Percentiles rank a stretch among this genome's conserved stretches.
Evolutionary conservation across 2,113 vertebrate genomes (phyloP).

Genomic region (Upupa epops): DNA sequence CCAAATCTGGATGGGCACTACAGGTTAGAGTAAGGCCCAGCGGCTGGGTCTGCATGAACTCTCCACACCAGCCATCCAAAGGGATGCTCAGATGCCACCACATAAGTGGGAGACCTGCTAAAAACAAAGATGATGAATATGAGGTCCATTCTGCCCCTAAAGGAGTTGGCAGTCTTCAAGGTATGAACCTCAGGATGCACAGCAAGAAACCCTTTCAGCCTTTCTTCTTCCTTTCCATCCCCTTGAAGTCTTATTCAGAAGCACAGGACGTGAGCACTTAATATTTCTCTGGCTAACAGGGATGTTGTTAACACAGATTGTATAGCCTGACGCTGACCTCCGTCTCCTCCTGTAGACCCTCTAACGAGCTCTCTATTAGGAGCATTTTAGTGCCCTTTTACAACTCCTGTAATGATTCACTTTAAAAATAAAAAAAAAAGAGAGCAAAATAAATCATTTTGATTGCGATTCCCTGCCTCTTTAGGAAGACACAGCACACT

Average conservation of each 20-base stretch:
- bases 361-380: not conserved
- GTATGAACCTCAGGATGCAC: not conserved
- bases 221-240: not conserved
- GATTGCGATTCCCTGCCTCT: not conserved
- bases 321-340: not conserved
- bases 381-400: conserved; percentile 23
- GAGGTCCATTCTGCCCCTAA: fast-evolving
- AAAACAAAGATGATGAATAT: not conserved
- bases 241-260: not conserved
- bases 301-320: not conserved
- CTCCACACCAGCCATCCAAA: not conserved
- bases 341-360: not conserved
- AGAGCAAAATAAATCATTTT: not conserved
- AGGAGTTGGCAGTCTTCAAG: not conserved
- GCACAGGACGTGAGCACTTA: not conserved
- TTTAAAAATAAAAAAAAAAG: too few relatives aligned
- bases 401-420: conserved; percentile 25
- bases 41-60: not conserved
- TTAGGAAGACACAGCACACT: not conserved
- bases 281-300: too few relatives aligned
- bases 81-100: not conserved
- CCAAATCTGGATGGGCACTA: not conserved
- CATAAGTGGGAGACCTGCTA: fast-evolving
- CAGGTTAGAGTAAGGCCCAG: fast-evolving
- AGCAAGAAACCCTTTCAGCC: not conserved